Base-by-base conservation (phyloP, 2,888 invertebrate species). In the Tachina lurida region DNA sequence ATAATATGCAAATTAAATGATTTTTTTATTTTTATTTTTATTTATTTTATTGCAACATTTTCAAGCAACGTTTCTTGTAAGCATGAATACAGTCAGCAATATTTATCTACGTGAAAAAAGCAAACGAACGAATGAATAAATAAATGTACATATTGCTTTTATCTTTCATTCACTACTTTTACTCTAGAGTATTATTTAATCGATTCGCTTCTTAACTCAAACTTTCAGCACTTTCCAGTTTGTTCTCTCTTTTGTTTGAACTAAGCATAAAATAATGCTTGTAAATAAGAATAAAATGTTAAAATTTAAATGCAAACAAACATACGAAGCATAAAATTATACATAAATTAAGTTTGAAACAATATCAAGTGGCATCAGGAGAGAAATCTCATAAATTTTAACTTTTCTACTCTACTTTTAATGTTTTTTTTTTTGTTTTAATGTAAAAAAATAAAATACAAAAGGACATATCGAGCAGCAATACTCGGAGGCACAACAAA, bases 311-410 rank as follows among this genome's bases (percentile, higher is more conserved):
- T n/a, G 47, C 75, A 52, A 70, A 78, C 49, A 81, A 62, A 74
- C 73, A 68, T 63, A 43, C 47, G 54, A 68, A 75, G 78, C 75
- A 86, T 83, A 86, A 83, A 83, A 82, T 82, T 82, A 79, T 65
- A 86, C 70, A 86, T 86, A 86, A 86, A 86, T 82, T 86, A 86
- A 86, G 78, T 86, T 83, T 78, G 65, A 73, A 79, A 75, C 60
- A 85, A 87, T 85, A 87, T 87, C 87, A 85, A 87, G 85, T 87
- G 85, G 87, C 87, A 87, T 84, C 87, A 84, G 52, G 84, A 86
- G 86, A 88, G 84, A 85, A 85, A 83, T 87, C 85, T 84, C 84
- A 87, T 88, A 88, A 88, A 88, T 88, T 86, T 85, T 77, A 87
- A 80, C 82, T 84, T 87, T 74, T 74, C 74, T 75, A 79, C 82